phyloP scores from a whole-genome alignment of 1,140 invertebrate genomes.

The Hypsibius dujardini region DNA sequence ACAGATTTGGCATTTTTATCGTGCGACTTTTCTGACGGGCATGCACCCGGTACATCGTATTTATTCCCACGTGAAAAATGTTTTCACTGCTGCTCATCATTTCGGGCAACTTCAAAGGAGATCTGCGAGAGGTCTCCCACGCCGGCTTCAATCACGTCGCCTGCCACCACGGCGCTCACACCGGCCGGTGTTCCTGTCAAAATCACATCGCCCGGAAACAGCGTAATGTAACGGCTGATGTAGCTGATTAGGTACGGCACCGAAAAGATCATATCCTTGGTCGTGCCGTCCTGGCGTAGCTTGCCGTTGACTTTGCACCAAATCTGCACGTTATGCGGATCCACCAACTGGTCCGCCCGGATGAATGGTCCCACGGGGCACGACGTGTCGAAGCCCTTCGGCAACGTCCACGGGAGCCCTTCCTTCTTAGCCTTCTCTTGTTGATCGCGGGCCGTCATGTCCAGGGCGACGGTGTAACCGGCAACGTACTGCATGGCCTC shows the following conservation, averaged over 20 bases:
- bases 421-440: constrained; percentile 42
- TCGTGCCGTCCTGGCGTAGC: constrained; percentile 39
- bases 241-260: constrained; percentile 47
- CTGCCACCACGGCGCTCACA: constrained; percentile 44
- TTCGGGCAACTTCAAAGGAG: constrained; percentile 40
- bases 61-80: too few species aligned
- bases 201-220: constrained; percentile 56
- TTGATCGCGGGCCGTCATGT: constrained; percentile 49
- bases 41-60: too few species aligned
- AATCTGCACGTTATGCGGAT: constrained; percentile 45
- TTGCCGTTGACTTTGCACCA: constrained; percentile 45
- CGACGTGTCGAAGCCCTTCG: constrained; percentile 62
- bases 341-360: constrained; percentile 38
- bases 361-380: constrained; percentile 56
- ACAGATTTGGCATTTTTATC: too few species aligned
- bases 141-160: constrained; percentile 52
- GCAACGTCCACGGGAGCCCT: constrained; percentile 53
- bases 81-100: too few species aligned
- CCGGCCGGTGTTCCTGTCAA: constrained; percentile 59
- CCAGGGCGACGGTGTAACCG: constrained; percentile 55
- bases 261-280: constrained; percentile 51
- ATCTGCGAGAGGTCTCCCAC: constrained; percentile 40
- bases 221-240: constrained; percentile 49
- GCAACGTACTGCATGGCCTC: constrained; percentile 47
- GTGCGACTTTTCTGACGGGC: too few species aligned